Conservation (phyloP, 2,113 vertebrate species). For the Sylvietta virens region DNA sequence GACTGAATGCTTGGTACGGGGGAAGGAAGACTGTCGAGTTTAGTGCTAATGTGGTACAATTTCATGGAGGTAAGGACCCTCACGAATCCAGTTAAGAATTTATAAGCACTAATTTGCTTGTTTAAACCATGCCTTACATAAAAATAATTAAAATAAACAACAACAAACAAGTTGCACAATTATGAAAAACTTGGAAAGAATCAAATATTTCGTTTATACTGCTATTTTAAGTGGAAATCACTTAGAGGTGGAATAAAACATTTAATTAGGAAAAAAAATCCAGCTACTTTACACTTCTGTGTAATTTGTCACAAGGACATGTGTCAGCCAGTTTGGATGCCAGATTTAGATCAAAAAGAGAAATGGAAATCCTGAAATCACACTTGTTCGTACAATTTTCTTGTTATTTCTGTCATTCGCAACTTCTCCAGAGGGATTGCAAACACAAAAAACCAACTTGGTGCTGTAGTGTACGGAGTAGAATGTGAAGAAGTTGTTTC, state of each 20-base stretch:
- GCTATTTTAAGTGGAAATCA: constrained; percentile 21
- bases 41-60: background rate
- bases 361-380: background rate
- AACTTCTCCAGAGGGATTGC: background rate
- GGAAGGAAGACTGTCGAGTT: background rate
- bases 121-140: constrained; percentile 58
- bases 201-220: constrained; percentile 18
- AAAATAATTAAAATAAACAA: background rate
- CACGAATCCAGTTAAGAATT: background rate
- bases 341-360: background rate
- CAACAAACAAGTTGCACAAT: constrained; percentile 21
- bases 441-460: background rate
- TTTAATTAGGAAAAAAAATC: background rate
- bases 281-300: background rate
- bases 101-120: constrained; percentile 13
- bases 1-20: background rate
- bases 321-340: background rate
- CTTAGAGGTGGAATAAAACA: background rate
- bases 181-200: background rate
- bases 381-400: background rate
- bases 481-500: background rate
- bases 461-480: background rate
- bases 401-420: background rate
- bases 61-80: background rate
- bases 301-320: background rate